A percentile compares a stretch with the other conserved stretches of the same genome.
Conservation (phyloP, 1,140 invertebrate species). For the Cydia pomonella region DNA sequence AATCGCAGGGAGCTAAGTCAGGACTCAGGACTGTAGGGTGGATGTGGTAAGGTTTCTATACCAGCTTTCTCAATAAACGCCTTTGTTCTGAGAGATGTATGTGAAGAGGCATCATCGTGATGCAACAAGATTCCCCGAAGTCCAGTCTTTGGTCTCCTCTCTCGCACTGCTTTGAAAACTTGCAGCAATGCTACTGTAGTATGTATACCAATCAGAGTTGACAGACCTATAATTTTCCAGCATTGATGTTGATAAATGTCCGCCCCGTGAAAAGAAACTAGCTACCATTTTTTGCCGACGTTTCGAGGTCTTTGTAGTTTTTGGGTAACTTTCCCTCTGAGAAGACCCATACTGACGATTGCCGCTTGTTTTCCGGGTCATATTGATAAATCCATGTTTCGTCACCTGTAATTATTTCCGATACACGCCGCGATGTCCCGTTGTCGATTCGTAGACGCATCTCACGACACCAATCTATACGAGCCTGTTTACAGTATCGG, state of each 20-base stretch:
- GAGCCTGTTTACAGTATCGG: no score
- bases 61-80: not conserved
- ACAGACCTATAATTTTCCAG: slow-evolving; percentile 2
- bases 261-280: not conserved
- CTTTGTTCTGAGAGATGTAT: not conserved
- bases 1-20: not conserved
- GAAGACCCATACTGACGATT: not conserved
- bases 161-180: not conserved
- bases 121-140: no score
- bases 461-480: no score
- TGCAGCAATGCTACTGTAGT: not conserved
- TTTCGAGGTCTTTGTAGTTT: not conserved
- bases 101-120: not conserved
- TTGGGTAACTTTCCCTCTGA: not conserved
- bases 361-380: no score
- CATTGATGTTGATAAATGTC: not conserved
- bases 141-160: not conserved
- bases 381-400: no score
- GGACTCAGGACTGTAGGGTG: no score
- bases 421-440: no score
- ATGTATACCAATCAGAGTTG: not conserved
- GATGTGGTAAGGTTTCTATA: not conserved
- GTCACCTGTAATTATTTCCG: no score
- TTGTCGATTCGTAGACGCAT: no score
- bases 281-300: not conserved